Conservation (phyloP, 2,113 vertebrate species). For the Heloderma charlesbogerti region DNA sequence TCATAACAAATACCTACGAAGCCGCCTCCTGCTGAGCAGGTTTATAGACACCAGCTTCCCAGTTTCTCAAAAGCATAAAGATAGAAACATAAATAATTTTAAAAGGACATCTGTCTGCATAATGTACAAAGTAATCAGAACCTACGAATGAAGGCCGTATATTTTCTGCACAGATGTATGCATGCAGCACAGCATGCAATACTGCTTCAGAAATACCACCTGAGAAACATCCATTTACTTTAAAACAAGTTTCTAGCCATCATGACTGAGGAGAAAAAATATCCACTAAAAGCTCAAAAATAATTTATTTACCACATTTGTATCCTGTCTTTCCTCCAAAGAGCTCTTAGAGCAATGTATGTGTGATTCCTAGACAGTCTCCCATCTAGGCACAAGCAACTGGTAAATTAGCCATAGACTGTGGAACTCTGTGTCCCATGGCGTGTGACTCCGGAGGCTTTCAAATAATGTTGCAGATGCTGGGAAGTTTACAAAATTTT, state of each 20-base stretch:
- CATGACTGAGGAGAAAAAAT: not conserved
- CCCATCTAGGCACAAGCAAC: not conserved
- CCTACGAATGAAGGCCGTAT: not conserved
- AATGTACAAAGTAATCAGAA: not conserved
- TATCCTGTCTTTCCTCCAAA: not conserved
- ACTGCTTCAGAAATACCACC: not conserved
- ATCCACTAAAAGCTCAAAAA: not conserved
- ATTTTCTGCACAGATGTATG: not conserved
- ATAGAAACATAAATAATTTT: not conserved
- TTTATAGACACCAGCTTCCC: not conserved
- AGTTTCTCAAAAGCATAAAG: not conserved
- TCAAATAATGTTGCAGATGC: not conserved
- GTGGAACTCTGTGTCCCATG: not conserved
- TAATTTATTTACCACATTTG: not conserved
- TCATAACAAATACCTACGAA: conserved; percentile 15
- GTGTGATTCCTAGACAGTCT: not conserved
- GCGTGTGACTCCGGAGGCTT: not conserved
- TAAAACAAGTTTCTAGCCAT: not conserved
- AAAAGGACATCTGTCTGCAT: not conserved
- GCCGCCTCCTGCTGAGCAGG: not conserved
- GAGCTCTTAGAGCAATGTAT: not conserved
- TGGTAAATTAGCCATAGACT: not conserved
- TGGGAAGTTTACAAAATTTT: not conserved
- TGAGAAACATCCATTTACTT: not conserved
- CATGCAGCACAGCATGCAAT: not conserved